Evolutionary conservation across 2,888 invertebrate species (phyloP), one percentile per base, ranked within the genome.

Genomic region (Artemia sinica): DNA sequence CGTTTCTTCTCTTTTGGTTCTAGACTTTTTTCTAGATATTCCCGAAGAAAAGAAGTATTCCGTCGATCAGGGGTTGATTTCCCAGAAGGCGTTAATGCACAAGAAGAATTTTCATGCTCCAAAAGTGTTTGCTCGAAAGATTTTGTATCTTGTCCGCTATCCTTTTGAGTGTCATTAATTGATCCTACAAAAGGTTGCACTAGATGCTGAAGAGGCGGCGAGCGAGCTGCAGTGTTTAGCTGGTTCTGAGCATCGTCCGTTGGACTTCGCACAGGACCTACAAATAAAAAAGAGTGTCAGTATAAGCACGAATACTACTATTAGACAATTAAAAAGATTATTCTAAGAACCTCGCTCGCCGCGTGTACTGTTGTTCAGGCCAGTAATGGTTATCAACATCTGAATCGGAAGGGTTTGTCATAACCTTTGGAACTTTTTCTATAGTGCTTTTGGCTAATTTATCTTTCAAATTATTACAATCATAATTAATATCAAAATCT

Each of bases 11-110:
- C 14, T 18, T 28, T n/a, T 18, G 14, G 14, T n/a, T 28, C 63
- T 8, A 58, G 63, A 18, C 14, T 18, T 11, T 58, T 58, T 58
- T 58, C 63, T 28, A 58, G 28, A 28, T 58, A 58, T 28, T 58
- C 14, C 63, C 63, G n/a, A 58, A 58, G 63, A 58, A 58, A 58
- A n/a, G 63, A 58, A 58, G 63, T 58, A 58, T 58, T 28, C 63
- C 63, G 11, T 58, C 28, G n/a, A 28, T 58, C 63, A n/a, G 63
- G 63, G 28, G 63, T 58, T 18, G 63, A 58, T 58, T 58, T 58
- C 28, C 63, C 63, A 28, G 63, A 58, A 58, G n/a, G n/a, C 2
- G 11, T 18, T n/a, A 58, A 8, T 10, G 63, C 14, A 10, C n/a
- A 9, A 9, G 9, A 28, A 10, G 10, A 18, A 10, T 58, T 11